Evolutionary conservation across 2,888 invertebrate species (phyloP).

Genomic region (Brachyopa scutellaris): DNA sequence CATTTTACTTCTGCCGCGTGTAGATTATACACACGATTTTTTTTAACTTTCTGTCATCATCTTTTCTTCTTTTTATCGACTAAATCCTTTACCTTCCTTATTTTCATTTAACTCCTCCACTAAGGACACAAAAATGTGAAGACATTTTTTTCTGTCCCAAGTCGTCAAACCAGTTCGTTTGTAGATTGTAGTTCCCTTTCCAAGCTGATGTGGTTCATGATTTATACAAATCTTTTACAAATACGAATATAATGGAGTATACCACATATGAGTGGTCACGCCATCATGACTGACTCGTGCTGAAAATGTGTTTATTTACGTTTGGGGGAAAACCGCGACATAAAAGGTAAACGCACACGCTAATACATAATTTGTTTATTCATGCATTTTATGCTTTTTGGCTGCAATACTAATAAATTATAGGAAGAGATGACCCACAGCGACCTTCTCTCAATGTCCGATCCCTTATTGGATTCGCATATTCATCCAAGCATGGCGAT

Average conservation of each 20-base stretch:
- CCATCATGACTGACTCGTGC: constrained; percentile 57
- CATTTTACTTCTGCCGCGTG: no score
- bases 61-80: no score
- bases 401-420: constrained; percentile 58
- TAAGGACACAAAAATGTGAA: no score
- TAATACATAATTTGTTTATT: constrained; percentile 55
- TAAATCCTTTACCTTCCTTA: no score
- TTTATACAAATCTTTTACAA: neutral
- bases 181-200: neutral
- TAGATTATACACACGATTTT: no score
- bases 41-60: no score
- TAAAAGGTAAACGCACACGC: constrained; percentile 25
- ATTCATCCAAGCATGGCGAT: constrained; percentile 38
- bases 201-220: neutral
- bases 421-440: constrained; percentile 52
- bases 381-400: constrained; percentile 38
- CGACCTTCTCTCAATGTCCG: constrained; percentile 25
- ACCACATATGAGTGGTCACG: constrained; percentile 50
- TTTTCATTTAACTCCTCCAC: no score
- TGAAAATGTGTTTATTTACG: constrained; percentile 31
- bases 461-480: constrained; percentile 13
- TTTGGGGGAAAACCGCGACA: constrained; percentile 27
- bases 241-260: neutral
- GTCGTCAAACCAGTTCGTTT: no score
- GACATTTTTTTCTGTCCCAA: no score